Percentiles rank a stretch among this genome's conserved stretches.
phyloP scores from a whole-genome alignment of 2,797 vertebrate species.

The Pipistrellus nathusii region DNA sequence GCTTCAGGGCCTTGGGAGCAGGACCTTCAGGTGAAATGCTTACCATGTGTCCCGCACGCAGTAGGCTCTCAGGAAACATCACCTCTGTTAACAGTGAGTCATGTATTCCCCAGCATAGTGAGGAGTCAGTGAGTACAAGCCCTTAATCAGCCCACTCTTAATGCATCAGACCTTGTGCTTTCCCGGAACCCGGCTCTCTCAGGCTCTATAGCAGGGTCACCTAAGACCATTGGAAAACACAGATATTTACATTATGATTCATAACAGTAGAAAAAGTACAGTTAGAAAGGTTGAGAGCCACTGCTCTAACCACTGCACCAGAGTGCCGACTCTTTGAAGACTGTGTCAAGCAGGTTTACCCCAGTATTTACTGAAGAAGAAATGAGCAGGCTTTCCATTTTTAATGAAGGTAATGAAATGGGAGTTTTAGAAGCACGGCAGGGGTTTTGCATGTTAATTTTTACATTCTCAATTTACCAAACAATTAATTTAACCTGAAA shows the following conservation, averaged over 20 bases:
- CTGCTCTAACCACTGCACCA: not conserved
- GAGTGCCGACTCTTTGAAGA: not conserved
- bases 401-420: not conserved
- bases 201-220: too few species aligned
- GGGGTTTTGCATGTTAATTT: not conserved
- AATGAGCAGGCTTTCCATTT: not conserved
- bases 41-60: not conserved
- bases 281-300: too few species aligned
- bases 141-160: not conserved
- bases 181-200: not conserved
- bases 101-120: not conserved
- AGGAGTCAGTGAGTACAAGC: not conserved
- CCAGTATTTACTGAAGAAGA: not conserved
- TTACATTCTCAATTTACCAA: constrained; percentile 19
- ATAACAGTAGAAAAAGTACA: too few species aligned
- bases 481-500: constrained; percentile 27
- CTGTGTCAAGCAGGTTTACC: not conserved
- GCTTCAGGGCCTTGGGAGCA: not conserved
- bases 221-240: too few species aligned
- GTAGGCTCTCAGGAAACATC: not conserved
- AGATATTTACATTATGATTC: too few species aligned
- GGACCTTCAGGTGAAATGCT: not conserved
- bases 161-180: not conserved
- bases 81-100: not conserved
- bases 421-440: not conserved